Percentiles rank a stretch among this genome's conserved stretches.
phyloP scores from a whole-genome alignment of 2,113 vertebrate species.

The Bungarus multicinctus region DNA sequence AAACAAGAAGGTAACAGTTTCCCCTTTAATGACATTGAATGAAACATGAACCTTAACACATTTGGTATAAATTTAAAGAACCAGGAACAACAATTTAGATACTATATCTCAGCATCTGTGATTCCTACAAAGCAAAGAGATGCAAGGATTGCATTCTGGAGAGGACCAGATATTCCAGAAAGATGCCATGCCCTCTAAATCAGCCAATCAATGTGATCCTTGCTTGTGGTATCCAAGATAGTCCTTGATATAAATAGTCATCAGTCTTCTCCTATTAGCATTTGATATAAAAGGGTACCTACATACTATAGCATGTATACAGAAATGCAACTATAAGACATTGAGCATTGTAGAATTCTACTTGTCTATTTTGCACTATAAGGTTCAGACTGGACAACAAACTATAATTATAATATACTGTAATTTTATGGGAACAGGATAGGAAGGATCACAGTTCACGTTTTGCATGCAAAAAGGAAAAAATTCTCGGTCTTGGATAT shows the following conservation, averaged over 20 bases:
- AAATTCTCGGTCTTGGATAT: neutral
- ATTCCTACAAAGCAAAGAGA: neutral
- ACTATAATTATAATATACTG: neutral
- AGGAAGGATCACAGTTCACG: neutral
- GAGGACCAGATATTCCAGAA: neutral
- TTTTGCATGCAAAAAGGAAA: no score
- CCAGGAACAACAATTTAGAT: neutral
- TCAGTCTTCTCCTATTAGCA: neutral
- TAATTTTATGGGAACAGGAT: neutral
- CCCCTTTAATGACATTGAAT: conserved; percentile 47
- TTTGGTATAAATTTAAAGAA: neutral
- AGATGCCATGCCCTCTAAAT: neutral
- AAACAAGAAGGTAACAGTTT: conserved; percentile 56
- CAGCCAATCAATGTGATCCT: neutral
- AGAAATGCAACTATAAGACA: neutral
- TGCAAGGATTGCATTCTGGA: neutral
- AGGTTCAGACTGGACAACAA: neutral
- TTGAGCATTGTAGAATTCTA: neutral
- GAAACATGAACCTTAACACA: conserved; percentile 18
- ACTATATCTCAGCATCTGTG: neutral
- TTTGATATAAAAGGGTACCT: neutral
- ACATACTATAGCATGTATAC: no score
- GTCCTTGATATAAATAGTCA: neutral
- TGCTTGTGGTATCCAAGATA: neutral
- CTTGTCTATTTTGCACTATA: neutral